These are phyloP conservation scores for Gobius niger DNA, from an alignment of 2,113 vertebrate genomes.

Conservation along the genomic window DNA sequence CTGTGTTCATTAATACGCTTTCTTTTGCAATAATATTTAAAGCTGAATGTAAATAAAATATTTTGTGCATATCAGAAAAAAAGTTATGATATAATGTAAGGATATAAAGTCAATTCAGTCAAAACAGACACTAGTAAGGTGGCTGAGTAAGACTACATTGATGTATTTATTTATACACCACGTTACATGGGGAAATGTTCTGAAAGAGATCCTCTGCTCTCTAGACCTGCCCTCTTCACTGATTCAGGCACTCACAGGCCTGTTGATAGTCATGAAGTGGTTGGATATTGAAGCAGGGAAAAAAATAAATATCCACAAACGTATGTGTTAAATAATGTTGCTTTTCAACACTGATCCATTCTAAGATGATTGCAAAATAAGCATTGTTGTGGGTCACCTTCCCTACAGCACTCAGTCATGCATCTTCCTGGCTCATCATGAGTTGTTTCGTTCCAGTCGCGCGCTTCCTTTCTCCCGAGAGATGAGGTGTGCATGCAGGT, in stretches of 20 bases:
- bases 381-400: constrained; percentile 49
- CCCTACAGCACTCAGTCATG: constrained; percentile 38
- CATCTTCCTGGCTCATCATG: constrained; percentile 50
- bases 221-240: no score
- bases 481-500: constrained; percentile 50
- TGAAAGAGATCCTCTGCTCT: no score
- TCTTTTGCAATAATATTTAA: constrained; percentile 15
- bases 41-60: constrained; percentile 26
- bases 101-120: no score
- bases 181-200: no score
- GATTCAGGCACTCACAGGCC: no score
- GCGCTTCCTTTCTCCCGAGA: constrained; percentile 52
- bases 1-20: not conserved
- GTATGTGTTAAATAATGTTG: not conserved
- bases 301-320: not conserved
- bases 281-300: not conserved
- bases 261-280: no score
- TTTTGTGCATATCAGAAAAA: constrained; percentile 8
- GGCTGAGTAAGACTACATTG: no score
- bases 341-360: constrained; percentile 12
- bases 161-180: no score
- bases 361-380: not conserved
- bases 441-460: constrained; percentile 51
- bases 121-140: no score
- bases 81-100: no score